phyloP scores from a whole-genome alignment of 2,888 invertebrate genomes.

The Ichneumoninae sp. region DNA sequence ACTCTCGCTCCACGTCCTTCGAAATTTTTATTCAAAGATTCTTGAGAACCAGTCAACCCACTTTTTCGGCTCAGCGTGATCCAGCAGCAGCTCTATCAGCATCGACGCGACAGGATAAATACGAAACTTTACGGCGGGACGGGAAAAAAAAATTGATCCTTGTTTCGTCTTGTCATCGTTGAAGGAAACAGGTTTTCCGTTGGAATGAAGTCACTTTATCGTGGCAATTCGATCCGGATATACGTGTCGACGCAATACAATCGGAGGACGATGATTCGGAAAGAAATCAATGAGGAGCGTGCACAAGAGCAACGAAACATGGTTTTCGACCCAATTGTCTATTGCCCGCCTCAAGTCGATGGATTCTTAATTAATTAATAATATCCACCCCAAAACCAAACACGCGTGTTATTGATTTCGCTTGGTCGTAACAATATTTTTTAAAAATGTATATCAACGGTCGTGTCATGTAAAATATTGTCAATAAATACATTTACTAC shows the following conservation, averaged over 20 bases:
- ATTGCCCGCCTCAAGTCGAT: neutral
- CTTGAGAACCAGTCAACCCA: constrained; percentile 48
- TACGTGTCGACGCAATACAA: neutral
- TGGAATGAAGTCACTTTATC: constrained; percentile 27
- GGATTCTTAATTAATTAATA: too few species aligned
- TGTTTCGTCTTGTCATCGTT: constrained; percentile 26
- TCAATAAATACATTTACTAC: too few species aligned
- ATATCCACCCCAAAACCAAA: too few species aligned
- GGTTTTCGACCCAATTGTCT: constrained; percentile 35
- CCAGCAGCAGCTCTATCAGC: constrained; percentile 9
- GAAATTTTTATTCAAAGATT: constrained; percentile 47
- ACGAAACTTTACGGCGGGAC: constrained; percentile 5
- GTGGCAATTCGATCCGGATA: constrained; percentile 8
- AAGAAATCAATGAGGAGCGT: neutral
- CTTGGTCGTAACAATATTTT: too few species aligned
- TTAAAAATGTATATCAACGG: too few species aligned
- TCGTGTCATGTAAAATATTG: too few species aligned
- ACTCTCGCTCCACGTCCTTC: constrained; percentile 8
- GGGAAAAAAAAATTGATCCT: constrained; percentile 13
- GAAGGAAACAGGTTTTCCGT: constrained; percentile 21
- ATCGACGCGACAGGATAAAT: constrained; percentile 36
- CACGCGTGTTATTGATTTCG: too few species aligned
- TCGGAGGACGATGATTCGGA: constrained; percentile 3
- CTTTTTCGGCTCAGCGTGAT: constrained; percentile 37
- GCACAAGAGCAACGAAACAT: neutral